Evolutionary conservation across 1,140 invertebrate species (phyloP).

Genomic region (Pygmarrhopalites habei): DNA sequence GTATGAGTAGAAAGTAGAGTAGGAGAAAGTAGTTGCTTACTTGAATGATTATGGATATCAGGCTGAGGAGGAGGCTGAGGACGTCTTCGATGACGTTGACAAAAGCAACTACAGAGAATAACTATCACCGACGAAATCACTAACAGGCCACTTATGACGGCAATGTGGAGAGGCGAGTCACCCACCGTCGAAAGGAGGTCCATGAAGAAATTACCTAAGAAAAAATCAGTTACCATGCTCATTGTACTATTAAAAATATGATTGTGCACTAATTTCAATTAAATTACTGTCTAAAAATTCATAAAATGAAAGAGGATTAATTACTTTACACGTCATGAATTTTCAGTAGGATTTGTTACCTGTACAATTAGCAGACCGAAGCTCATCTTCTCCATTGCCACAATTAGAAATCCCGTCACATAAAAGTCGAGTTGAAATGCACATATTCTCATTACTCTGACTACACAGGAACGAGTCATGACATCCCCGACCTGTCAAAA

Average conservation of each 20-base stretch:
- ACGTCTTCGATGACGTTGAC: conserved; percentile 26
- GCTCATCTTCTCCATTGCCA: conserved; percentile 84
- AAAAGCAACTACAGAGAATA: conserved; percentile 34
- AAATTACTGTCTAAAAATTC: no score
- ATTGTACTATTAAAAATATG: no score
- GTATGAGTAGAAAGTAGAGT: no score
- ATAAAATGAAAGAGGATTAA: no score
- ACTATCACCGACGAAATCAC: conserved; percentile 39
- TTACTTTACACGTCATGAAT: no score
- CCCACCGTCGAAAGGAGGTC: conserved; percentile 31
- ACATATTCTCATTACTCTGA: conserved; percentile 63
- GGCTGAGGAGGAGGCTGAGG: conserved; percentile 24
- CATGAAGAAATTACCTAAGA: conserved; percentile 34
- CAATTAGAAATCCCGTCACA: conserved; percentile 88
- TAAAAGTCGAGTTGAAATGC: conserved; percentile 76
- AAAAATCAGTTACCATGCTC: background rate
- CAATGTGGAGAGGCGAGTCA: conserved; percentile 33
- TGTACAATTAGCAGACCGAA: conserved; percentile 66
- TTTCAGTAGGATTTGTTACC: no score
- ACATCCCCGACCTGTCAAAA: conserved; percentile 65
- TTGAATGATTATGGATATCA: conserved; percentile 38
- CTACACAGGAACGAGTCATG: conserved; percentile 74
- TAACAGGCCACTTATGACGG: conserved; percentile 36
- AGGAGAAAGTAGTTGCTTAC: conserved; percentile 21
- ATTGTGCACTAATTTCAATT: no score